These are phyloP conservation scores for Penaeus monodon DNA, from an alignment of 2,888 invertebrate species.

Conservation along the genomic window DNA sequence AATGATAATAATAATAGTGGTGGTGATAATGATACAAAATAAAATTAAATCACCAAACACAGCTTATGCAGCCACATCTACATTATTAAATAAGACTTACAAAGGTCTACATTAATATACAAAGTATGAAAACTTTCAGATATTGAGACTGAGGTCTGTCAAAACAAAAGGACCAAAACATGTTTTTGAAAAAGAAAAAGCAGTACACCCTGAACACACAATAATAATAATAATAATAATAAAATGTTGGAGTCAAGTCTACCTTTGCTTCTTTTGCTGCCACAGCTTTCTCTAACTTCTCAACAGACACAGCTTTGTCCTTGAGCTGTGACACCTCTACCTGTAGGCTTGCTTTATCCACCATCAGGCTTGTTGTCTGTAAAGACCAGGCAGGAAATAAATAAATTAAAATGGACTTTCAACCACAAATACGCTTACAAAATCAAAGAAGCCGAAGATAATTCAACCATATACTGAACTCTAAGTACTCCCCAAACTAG, in stretches of 20 bases:
- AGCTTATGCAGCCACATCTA: no score
- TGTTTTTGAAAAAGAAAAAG: no score
- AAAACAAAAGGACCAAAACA: no score
- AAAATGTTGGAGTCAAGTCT: background rate
- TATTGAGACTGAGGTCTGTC: no score
- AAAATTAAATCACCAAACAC: no score
- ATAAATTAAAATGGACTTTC: background rate
- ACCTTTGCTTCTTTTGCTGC: constrained; percentile 5
- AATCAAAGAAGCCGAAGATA: background rate
- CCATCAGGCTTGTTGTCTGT: constrained; percentile 35
- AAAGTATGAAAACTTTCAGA: no score
- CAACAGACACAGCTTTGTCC: background rate
- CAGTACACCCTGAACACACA: no score
- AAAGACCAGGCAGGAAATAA: background rate
- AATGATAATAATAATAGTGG: no score
- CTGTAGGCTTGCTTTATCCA: constrained; percentile 34
- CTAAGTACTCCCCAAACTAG: background rate
- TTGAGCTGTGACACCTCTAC: constrained; percentile 23
- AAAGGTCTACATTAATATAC: no score
- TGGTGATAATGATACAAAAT: no score
- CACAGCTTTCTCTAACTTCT: background rate
- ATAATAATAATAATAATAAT: background rate
- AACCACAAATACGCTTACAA: background rate
- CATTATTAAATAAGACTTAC: no score
- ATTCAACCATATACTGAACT: background rate